A percentile compares a stretch with the other conserved stretches of the same genome.
Evolutionary conservation across 92 coral and sea anemone species (phyloP).

Genomic region (Epizoanthus ramosus): DNA sequence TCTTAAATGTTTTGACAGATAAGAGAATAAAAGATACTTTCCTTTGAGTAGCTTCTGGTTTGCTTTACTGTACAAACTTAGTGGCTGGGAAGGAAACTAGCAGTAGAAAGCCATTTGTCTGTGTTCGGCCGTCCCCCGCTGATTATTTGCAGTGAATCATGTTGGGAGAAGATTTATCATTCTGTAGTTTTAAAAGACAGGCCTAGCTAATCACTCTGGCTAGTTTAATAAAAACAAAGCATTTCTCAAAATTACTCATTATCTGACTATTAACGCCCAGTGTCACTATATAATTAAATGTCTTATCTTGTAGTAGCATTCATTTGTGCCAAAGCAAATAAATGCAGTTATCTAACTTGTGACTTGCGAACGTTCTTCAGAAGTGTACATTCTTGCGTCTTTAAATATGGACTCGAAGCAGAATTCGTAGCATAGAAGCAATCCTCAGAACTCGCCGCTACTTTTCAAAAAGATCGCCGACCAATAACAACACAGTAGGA

Average conservation of each 20-base stretch:
- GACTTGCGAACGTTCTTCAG: not conserved
- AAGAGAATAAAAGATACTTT: conserved; percentile 22
- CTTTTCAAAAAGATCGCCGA: conserved; percentile 27
- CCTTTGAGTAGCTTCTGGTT: conserved; percentile 3
- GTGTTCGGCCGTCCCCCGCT: conserved; percentile 31
- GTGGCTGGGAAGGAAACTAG: not conserved
- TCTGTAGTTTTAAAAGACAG: conserved; percentile 45
- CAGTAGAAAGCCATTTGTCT: not conserved
- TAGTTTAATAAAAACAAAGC: conserved; percentile 40
- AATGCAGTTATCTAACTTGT: not conserved
- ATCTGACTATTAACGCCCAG: conserved; percentile 50
- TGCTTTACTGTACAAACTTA: not conserved
- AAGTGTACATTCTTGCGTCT: not conserved
- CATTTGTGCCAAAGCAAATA: not conserved
- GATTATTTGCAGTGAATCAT: conserved; percentile 30
- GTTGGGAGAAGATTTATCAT: conserved; percentile 33
- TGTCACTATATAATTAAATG: conserved; percentile 44
- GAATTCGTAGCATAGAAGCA: not conserved
- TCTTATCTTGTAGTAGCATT: conserved; percentile 9
- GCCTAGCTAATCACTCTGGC: conserved; percentile 37
- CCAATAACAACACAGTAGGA: conserved; percentile 35
- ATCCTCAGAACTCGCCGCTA: conserved; percentile 35
- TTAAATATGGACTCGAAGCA: not conserved
- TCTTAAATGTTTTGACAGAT: conserved; percentile 40
- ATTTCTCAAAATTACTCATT: conserved; percentile 52